Evolutionary conservation across 2,113 vertebrate species (phyloP).

Genomic region (Lichenostomus cassidix): DNA sequence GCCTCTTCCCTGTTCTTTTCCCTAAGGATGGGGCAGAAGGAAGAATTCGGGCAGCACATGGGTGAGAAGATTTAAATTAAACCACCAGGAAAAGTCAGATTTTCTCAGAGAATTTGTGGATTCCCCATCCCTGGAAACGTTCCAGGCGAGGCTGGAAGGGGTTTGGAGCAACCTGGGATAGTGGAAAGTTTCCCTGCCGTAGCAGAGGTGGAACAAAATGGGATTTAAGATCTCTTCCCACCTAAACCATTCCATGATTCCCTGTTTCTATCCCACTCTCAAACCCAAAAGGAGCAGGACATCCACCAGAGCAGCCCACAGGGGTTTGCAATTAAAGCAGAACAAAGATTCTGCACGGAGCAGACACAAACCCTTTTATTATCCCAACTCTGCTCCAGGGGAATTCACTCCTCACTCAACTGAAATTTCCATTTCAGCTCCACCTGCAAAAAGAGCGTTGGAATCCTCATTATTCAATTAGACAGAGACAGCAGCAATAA

Average conservation of each 20-base stretch:
- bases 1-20: neutral
- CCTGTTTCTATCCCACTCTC: fast-evolving
- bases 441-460: conserved; percentile 4
- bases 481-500: conserved; percentile 16
- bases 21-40: neutral
- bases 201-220: neutral
- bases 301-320: neutral
- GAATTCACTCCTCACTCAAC: neutral
- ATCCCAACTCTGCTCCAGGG: neutral
- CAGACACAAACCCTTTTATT: neutral
- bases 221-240: neutral
- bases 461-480: conserved; percentile 59
- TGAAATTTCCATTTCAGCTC: neutral
- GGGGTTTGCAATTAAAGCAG: neutral
- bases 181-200: neutral
- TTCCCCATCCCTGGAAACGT: neutral
- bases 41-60: fast-evolving
- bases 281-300: fast-evolving
- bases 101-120: neutral
- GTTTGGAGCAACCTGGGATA: neutral
- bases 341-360: neutral
- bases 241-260: fast-evolving
- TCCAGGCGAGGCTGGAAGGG: too few relatives aligned
- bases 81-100: neutral
- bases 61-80: fast-evolving